Evolutionary conservation across 2,113 vertebrate genomes (phyloP).

Genomic region (Ornithorhynchus anatinus): DNA sequence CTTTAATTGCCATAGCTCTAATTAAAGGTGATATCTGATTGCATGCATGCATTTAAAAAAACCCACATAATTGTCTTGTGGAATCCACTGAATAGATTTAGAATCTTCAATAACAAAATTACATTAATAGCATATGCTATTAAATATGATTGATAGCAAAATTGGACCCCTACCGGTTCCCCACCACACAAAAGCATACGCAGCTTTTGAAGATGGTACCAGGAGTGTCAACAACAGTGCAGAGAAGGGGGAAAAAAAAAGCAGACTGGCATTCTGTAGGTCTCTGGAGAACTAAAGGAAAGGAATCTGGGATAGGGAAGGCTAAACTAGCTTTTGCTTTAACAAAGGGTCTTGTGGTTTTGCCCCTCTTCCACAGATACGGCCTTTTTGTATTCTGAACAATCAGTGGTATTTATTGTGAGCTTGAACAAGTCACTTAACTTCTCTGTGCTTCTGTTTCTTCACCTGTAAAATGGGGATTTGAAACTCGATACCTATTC

Average conservation of each 20-base stretch:
- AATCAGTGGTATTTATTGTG: too few relatives aligned
- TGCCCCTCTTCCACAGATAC: neutral
- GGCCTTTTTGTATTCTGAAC: neutral
- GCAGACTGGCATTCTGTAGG: constrained; percentile 20
- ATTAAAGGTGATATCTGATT: constrained; percentile 69
- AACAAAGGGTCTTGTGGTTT: neutral
- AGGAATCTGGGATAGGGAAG: neutral
- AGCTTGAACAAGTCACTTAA: too few relatives aligned
- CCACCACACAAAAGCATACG: constrained; percentile 64
- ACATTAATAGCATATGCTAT: constrained; percentile 80
- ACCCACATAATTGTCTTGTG: constrained; percentile 76
- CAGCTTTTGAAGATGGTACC: constrained; percentile 65
- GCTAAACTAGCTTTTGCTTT: constrained; percentile 4
- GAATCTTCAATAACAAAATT: constrained; percentile 82
- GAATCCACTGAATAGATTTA: constrained; percentile 73
- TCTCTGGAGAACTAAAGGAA: constrained; percentile 35
- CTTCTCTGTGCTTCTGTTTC: too few relatives aligned
- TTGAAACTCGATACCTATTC: too few relatives aligned
- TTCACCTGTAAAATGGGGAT: too few relatives aligned
- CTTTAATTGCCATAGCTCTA: constrained; percentile 70
- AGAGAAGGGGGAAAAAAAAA: constrained; percentile 54
- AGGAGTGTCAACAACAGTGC: constrained; percentile 57
- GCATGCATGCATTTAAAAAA: constrained; percentile 66
- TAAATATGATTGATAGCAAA: constrained; percentile 82
- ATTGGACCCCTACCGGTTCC: constrained; percentile 73